Conservation (phyloP, 92 coral and sea anemone genomes). For the Phenganax stokvisi region DNA sequence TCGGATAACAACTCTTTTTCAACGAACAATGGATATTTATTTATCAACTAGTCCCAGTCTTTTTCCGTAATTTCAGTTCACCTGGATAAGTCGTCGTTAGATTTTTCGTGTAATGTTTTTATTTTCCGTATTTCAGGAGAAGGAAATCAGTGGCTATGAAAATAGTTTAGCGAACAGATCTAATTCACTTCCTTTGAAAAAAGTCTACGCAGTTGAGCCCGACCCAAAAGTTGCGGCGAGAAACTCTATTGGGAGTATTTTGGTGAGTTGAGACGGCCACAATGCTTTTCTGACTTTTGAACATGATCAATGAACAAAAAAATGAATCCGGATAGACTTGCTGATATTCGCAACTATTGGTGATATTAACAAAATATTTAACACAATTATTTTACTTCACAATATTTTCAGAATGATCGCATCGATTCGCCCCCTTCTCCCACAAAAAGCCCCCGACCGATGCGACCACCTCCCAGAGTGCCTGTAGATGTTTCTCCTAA, state of each 20-base stretch:
- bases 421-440: slow-evolving; percentile 39
- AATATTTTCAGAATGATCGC: slow-evolving; percentile 27
- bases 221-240: slow-evolving; percentile 56
- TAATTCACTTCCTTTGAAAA: slow-evolving; percentile 61
- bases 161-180: slow-evolving; percentile 61
- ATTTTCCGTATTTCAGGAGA: slow-evolving; percentile 18
- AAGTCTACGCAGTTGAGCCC: slow-evolving; percentile 42
- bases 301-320: no score
- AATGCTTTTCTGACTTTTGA: no score
- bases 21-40: no score
- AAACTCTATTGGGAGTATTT: slow-evolving; percentile 52
- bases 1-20: no score
- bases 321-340: no score
- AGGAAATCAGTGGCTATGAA: slow-evolving; percentile 45
- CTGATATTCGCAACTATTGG: no score
- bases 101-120: background rate
- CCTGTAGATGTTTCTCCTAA: slow-evolving; percentile 39
- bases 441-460: slow-evolving; percentile 16
- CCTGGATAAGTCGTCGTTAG: background rate
- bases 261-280: slow-evolving; percentile 34
- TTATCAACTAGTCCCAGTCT: no score
- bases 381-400: background rate
- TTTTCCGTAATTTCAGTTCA: no score
- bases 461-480: background rate
- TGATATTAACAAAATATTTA: no score